Evolutionary conservation across 64 coral and sea anemone genomes (phyloP).

Genomic region (Stichodactyla mertensii): DNA sequence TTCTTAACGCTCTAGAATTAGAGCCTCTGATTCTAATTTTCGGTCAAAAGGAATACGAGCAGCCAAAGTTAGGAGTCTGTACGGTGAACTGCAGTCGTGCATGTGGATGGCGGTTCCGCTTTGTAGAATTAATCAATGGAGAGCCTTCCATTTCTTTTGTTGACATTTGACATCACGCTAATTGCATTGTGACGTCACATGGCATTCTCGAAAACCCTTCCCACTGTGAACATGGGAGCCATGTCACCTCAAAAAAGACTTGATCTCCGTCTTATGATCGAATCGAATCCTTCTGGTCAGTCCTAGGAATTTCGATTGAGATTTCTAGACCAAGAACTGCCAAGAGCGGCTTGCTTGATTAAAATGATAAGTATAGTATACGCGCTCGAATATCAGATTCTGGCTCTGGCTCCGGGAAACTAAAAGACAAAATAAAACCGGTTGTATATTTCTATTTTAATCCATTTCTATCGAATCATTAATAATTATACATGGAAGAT

Average conservation of each 20-base stretch:
- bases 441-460: background rate
- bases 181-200: conserved; percentile 96
- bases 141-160: conserved; percentile 88
- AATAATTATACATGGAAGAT: background rate
- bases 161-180: conserved; percentile 98
- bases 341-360: background rate
- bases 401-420: background rate
- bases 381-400: background rate
- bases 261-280: background rate
- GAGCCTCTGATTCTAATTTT: background rate
- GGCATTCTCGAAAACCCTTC: conserved; percentile 75
- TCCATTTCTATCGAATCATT: background rate
- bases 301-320: background rate
- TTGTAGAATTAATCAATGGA: conserved; percentile 97
- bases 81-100: background rate
- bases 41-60: conserved; percentile 4
- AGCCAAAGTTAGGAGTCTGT: background rate
- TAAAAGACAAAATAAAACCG: background rate
- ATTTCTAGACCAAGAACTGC: background rate
- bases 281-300: background rate
- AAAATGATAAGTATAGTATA: background rate
- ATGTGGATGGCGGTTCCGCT: conserved; percentile 79
- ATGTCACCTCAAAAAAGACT: background rate
- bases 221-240: conserved; percentile 13
- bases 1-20: background rate